Conservation (phyloP, 2,797 vertebrate genomes). For the Siniperca scherzeri region DNA sequence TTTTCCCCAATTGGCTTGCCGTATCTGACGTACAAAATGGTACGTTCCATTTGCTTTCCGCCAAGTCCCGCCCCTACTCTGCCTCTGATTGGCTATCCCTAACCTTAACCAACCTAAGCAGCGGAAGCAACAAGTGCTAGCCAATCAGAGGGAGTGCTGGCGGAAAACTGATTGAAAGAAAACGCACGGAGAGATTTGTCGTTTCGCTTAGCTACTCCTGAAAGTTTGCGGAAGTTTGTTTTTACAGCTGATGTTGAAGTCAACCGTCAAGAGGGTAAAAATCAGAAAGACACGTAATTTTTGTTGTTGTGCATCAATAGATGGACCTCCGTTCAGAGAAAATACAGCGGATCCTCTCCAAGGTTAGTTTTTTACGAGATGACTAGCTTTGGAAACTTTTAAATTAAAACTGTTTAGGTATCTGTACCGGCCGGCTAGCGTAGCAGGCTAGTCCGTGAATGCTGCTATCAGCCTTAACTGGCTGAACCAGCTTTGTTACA, state of each 20-base stretch:
- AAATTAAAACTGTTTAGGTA: not conserved
- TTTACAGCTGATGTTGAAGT: conserved; percentile 3
- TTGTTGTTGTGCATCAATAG: conserved; percentile 10
- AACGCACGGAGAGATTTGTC: no score
- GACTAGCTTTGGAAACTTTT: rapidly evolving
- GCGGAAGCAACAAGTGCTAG: no score
- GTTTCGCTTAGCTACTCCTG: not conserved
- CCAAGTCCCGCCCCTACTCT: no score
- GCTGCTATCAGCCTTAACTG: conserved; percentile 36
- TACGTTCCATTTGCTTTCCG: no score
- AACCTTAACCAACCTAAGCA: no score
- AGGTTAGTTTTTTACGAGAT: conserved; percentile 69
- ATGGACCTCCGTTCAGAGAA: conserved; percentile 85
- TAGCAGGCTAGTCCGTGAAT: not conserved
- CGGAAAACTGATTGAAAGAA: no score
- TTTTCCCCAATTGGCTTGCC: conserved; percentile 54
- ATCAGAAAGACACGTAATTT: rapidly evolving
- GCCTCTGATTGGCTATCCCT: no score
- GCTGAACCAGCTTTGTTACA: conserved; percentile 72
- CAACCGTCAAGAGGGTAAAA: not conserved
- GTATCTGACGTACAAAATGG: conserved; percentile 38
- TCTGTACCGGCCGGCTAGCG: not conserved
- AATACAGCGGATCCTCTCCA: conserved; percentile 80
- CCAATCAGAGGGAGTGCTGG: not conserved
- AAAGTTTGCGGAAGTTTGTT: conserved; percentile 84